These are phyloP conservation scores for Hypomecis atomaria DNA, from an alignment of 2,888 invertebrate species.

Conservation along the genomic window DNA sequence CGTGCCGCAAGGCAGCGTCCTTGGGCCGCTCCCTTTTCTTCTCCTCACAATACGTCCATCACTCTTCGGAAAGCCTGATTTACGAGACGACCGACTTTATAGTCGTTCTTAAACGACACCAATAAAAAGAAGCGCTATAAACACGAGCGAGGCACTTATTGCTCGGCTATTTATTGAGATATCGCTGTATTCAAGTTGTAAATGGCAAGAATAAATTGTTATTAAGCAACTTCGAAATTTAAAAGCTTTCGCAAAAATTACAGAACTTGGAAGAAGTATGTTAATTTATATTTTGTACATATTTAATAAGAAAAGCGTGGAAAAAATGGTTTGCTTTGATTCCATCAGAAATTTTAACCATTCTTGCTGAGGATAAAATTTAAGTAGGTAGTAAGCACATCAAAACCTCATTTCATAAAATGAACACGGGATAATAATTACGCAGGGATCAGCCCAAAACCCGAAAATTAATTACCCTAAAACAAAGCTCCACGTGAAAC, in stretches of 20 bases:
- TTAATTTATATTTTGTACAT: too few species aligned
- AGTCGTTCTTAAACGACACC: constrained; percentile 72
- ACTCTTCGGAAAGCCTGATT: constrained; percentile 68
- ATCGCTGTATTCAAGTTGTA: constrained; percentile 24
- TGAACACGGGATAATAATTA: constrained; percentile 18
- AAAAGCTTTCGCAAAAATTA: neutral
- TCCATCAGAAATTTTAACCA: too few species aligned
- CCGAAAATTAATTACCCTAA: constrained; percentile 47
- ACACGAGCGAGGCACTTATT: constrained; percentile 61
- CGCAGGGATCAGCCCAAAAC: constrained; percentile 33
- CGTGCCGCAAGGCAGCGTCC: constrained; percentile 46
- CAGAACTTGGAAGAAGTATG: neutral
- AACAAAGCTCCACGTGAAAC: constrained; percentile 49
- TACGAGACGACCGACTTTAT: constrained; percentile 72
- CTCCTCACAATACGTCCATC: constrained; percentile 51
- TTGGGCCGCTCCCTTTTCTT: constrained; percentile 47
- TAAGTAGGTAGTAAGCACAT: neutral
- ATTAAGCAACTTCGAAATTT: neutral
- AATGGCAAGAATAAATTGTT: constrained; percentile 9
- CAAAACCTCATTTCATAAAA: constrained; percentile 1
- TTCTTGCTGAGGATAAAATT: too few species aligned
- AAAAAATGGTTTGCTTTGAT: too few species aligned
- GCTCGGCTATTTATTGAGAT: constrained; percentile 58
- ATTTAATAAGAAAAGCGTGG: too few species aligned
- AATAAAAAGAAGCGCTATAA: constrained; percentile 78